Conservation (phyloP, 2,888 invertebrate genomes). For the Orthosia cruda region DNA sequence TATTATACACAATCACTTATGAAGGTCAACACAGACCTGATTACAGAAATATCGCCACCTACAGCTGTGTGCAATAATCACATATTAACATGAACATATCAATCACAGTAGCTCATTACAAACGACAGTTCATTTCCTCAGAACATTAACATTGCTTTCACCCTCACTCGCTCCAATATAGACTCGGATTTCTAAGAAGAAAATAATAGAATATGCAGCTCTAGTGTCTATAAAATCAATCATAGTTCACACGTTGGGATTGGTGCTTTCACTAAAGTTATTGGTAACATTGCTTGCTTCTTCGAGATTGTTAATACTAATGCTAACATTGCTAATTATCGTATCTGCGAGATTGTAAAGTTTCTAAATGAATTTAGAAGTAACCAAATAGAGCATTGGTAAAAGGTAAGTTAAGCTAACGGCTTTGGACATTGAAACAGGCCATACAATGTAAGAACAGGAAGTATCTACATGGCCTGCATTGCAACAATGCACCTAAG, state of each 20-base stretch:
- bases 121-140: constrained; percentile 58
- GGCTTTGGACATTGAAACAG: neutral
- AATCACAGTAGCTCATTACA: constrained; percentile 54
- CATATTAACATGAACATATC: constrained; percentile 34
- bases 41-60: constrained; percentile 36
- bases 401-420: neutral
- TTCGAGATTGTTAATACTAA: neutral
- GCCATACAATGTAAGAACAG: neutral
- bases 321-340: neutral
- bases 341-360: neutral
- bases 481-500: neutral
- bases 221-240: constrained; percentile 34
- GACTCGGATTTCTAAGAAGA: constrained; percentile 42
- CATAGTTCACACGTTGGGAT: constrained; percentile 27
- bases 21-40: constrained; percentile 48
- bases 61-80: constrained; percentile 48
- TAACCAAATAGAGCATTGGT: neutral
- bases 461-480: neutral
- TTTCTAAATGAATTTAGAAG: neutral
- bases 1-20: neutral
- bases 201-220: constrained; percentile 28
- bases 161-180: constrained; percentile 13
- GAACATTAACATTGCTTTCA: constrained; percentile 55
- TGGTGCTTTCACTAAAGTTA: neutral
- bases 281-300: neutral